Evolutionary conservation across 2,113 vertebrate species (phyloP).

Genomic region (Atlantisia rogersi): DNA sequence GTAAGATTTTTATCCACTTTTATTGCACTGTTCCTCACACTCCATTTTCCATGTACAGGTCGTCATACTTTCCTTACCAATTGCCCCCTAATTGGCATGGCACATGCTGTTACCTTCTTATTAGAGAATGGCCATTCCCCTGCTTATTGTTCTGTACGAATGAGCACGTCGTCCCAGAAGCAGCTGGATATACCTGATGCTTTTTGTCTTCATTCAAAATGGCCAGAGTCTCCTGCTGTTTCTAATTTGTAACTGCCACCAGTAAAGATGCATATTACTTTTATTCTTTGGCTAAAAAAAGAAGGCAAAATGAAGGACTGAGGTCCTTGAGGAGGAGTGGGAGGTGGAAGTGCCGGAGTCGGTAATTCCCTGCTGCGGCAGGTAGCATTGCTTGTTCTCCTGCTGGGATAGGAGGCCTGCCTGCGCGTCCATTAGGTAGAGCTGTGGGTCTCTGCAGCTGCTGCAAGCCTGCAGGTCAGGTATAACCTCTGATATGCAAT

Average conservation of each 20-base stretch:
- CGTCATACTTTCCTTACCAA: not conserved
- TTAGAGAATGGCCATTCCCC: not conserved
- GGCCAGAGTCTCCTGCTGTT: not conserved
- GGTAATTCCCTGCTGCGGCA: not conserved
- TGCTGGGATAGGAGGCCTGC: not conserved
- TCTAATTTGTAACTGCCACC: not conserved
- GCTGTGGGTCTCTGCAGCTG: not conserved
- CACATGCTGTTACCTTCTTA: not conserved
- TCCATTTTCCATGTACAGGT: not conserved
- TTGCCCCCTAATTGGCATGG: not conserved
- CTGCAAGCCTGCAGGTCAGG: not conserved
- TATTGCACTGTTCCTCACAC: not conserved
- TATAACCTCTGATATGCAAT: not conserved
- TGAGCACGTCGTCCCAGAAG: not conserved
- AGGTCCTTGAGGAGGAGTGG: not conserved
- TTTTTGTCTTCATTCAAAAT: conserved; percentile 16
- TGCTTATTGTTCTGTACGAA: not conserved
- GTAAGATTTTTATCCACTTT: not conserved
- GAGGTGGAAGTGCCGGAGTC: not conserved
- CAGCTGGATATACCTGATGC: not conserved
- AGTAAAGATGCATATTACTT: not conserved
- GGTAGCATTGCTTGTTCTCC: not conserved
- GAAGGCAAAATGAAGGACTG: not conserved
- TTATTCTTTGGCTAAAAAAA: not conserved
- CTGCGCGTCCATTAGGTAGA: not conserved